Evolutionary conservation across 2,888 invertebrate genomes (phyloP), one percentile per base, ranked within the genome.

Genomic region (Catocala sponsa): DNA sequence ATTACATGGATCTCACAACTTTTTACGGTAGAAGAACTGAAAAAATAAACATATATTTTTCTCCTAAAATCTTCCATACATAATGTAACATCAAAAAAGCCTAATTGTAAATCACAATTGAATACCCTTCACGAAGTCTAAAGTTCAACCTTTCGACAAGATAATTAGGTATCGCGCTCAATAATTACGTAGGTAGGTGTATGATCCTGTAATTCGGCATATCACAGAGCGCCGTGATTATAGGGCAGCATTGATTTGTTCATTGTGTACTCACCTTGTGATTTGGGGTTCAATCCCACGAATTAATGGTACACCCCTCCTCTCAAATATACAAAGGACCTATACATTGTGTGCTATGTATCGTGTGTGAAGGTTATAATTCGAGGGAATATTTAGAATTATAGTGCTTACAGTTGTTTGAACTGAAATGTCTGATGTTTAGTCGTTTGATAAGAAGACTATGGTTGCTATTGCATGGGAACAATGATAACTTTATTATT

Each of bases 181-280:
- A 64, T 74, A 74, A 76, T 70, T 68, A 65, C n/a, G 15, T 12
- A 38, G 41, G 33, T 52, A 61, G 42, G 51, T 56, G 53, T 43
- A 47, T 15, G 42, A 12, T 54, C 33, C 56, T 66, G 41, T 66
- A 55, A 76, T 75, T 68, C 59, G 50, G 4, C 9, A 62, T 64
- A 74, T 74, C 42, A 76, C 38, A 74, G 76, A 48, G 61, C 55
- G 50, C 5, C 10, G 11, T 55, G 76, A 76, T 76, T 67, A 73
- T 53, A 76, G 61, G 49, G 60, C 2, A 38, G 12, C 60, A 58
- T 62, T 74, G 74, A 74, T 76, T 76, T 51, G 25, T 50, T 6
- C 61, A 73, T 73, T 74, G 74, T 74, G 68, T 76, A 38, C 54
- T 48, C 77, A 75, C 75, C 74, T 75, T 71, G 60, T 77, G 59